Evolutionary conservation across 1,140 invertebrate species (phyloP), one percentile per base, ranked within the genome.

Genomic region (Whitmania pigra): DNA sequence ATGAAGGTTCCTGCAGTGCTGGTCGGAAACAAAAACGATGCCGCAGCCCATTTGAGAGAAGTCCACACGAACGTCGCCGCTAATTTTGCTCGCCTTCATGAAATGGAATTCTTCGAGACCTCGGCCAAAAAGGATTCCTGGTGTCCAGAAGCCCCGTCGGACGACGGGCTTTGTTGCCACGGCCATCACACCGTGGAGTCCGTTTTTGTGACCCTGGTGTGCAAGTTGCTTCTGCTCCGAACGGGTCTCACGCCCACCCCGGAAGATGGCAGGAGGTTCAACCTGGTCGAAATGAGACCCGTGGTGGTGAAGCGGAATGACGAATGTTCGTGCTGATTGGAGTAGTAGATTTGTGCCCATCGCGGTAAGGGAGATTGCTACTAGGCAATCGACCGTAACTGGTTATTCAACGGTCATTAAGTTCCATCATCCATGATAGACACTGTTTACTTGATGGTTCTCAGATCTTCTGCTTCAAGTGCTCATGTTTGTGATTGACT

Each of bases 161-260:
- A 49, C 43, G 43, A 49, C 5, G 43, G 43, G 43, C 15, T 49
- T 49, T 49, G 43, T 49, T 17, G 43, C 15, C 43, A 63, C 29
- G 57, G 29, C 20, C 29, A 63, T 63, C 57, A 63, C 22, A 63
- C 57, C 22, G 88, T 92, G 36, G 89, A 91, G 78, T 87, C 89
- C 0, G 91, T 92, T 76, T 92, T 92, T 79, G 84, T 91, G 84
- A 91, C 89, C 0, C 79, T 92, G 27, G 89, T 89, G n/a, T 89
- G 90, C 79, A 82, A 82, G 73, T 74, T 82, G 73, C 80, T 80
- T 73, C 15, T 70, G 17, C 53, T 49, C 25, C 15, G 69, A 25
- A 49, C 69, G 18, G 69, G 69, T 40, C 49, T 53, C 25, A 70
- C 69, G 29, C 69, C 69, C 36, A 27, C 53, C 17, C 69, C 69